Conservation (phyloP, 2,797 vertebrate genomes). For the Myotis findleyi region DNA sequence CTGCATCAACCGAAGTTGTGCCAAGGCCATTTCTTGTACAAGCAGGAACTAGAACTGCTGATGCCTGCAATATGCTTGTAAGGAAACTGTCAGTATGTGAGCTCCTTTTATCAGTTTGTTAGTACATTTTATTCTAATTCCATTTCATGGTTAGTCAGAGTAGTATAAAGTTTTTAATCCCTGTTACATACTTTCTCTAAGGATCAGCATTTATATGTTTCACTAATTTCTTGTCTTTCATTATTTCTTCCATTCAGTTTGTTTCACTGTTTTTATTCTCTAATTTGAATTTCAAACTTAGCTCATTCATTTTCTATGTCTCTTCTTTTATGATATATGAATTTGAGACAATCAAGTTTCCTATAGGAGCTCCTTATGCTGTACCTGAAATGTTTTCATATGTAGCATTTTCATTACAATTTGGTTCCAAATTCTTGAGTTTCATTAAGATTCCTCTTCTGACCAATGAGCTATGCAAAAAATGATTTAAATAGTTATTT, state of each 20-base stretch:
- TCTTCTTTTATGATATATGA: background rate
- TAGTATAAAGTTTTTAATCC: background rate
- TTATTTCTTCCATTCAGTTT: background rate
- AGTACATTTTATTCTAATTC: background rate
- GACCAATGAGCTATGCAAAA: background rate
- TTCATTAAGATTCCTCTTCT: background rate
- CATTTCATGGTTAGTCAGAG: background rate
- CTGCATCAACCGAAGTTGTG: background rate
- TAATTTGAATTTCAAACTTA: background rate
- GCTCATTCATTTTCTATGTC: background rate
- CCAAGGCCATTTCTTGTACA: background rate
- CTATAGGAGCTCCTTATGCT: background rate
- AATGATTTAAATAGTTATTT: background rate
- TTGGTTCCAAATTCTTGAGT: background rate
- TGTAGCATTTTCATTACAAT: background rate
- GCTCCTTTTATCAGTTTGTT: background rate
- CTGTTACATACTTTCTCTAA: background rate
- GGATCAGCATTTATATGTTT: background rate
- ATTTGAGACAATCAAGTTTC: background rate
- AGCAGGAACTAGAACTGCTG: background rate
- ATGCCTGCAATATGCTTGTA: background rate
- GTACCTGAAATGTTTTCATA: background rate
- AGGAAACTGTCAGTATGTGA: background rate
- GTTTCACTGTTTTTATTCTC: background rate
- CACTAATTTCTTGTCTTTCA: slow-evolving; percentile 5